Conservation (phyloP, 2,797 vertebrate species). For the Siniperca scherzeri region DNA sequence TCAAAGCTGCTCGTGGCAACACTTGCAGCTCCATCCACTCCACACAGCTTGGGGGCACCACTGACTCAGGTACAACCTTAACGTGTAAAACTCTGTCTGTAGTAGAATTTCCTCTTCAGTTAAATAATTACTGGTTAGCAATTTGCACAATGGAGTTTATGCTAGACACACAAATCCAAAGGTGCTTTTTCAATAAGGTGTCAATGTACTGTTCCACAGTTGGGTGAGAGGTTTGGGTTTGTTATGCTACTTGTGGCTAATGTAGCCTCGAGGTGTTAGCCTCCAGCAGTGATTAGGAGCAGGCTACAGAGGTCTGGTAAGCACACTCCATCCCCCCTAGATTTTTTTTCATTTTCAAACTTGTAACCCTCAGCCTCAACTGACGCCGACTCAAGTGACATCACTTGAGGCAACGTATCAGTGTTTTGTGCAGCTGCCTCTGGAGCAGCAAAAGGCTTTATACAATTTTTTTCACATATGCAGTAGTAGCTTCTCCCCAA, state of each 20-base stretch:
- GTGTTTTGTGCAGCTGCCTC: too few species aligned
- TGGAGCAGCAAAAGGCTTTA: too few species aligned
- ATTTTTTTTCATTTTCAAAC: background rate
- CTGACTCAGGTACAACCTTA: constrained; percentile 71
- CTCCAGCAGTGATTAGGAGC: background rate
- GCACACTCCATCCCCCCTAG: background rate
- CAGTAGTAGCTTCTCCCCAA: too few species aligned
- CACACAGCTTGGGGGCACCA: constrained; percentile 49
- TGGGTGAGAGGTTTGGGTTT: background rate
- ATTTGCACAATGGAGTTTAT: background rate
- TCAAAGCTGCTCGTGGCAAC: constrained; percentile 81
- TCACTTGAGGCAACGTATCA: background rate
- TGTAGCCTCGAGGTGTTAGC: background rate
- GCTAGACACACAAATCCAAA: background rate
- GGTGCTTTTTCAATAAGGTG: background rate
- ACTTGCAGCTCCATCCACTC: constrained; percentile 71
- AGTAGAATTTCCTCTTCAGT: background rate
- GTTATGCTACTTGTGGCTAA: background rate
- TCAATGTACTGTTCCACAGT: background rate
- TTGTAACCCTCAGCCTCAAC: background rate
- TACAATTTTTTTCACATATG: too few species aligned
- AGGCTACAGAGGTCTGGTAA: background rate
- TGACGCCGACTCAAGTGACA: background rate
- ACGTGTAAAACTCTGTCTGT: background rate
- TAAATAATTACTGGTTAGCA: background rate